Evolutionary conservation across 1,140 invertebrate genomes (phyloP).

Genomic region (Rhyacophila brunnea): DNA sequence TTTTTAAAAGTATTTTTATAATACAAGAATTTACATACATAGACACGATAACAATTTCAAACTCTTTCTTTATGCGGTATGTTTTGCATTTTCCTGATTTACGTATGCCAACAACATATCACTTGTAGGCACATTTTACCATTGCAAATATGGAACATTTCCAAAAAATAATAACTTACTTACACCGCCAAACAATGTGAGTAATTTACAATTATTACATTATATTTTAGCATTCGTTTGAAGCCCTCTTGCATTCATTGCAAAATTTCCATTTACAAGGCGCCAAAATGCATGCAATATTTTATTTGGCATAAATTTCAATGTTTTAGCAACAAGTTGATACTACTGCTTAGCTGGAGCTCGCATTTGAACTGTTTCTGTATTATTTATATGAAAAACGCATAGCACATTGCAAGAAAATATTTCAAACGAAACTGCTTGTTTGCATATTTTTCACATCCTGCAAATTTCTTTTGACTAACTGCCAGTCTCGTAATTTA

Average conservation of each 20-base stretch:
- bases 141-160: too few relatives aligned
- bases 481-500: too few relatives aligned
- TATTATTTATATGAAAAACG: slow-evolving; percentile 25
- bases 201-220: slow-evolving; percentile 6
- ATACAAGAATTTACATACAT: too few relatives aligned
- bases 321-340: slow-evolving; percentile 33
- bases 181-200: background rate
- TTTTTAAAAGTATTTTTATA: too few relatives aligned
- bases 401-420: slow-evolving; percentile 5
- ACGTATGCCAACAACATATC: too few relatives aligned
- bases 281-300: slow-evolving; percentile 32
- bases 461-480: too few relatives aligned
- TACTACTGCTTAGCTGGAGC: slow-evolving; percentile 11
- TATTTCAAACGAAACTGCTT: too few relatives aligned
- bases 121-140: too few relatives aligned
- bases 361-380: slow-evolving; percentile 13
- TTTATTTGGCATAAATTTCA: slow-evolving; percentile 33
- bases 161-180: background rate
- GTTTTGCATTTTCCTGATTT: too few relatives aligned
- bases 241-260: slow-evolving; percentile 11
- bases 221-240: slow-evolving; percentile 4
- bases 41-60: too few relatives aligned
- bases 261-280: slow-evolving; percentile 29
- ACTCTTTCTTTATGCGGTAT: too few relatives aligned
- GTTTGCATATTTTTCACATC: too few relatives aligned